Evolutionary conservation across 1,140 invertebrate genomes (phyloP), one percentile per base, ranked within the genome.

Genomic region (Acyrthosiphon pisum): DNA sequence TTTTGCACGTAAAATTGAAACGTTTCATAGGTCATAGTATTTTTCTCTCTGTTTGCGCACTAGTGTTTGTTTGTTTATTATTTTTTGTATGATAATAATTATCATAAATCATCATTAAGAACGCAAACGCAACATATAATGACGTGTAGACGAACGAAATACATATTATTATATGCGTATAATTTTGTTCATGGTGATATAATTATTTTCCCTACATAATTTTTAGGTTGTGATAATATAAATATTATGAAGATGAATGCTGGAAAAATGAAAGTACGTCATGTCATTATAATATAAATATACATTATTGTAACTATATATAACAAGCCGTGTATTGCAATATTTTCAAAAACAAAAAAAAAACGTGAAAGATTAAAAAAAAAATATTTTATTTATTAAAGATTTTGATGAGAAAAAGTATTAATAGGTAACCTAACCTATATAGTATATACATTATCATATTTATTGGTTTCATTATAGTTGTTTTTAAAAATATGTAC

Each of bases 31-130:
- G 41, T 90, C 90, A 23, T 44, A 37, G 37, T 41, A 11, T 68
- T 90, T 44, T 68, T 60, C 50, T n/a, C 88, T 56, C 50, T 35
- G 30, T 68, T 68, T 30, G 23, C 41, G 9, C 20, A n/a, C 48
- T n/a, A 35, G 87, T 37, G 22, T 89, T 89, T 9, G 48, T 35
- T 89, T 53, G 48, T 89, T 46, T n/a, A 14, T 53, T 48, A 46
- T 86, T 76, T 68, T 60, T 90, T 60, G 35, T 41, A 60, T 48
- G 11, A 86, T 44, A 68, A 86, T 60, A 68, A 90, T 90, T 90
- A 90, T 90, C 41, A 90, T 90, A 90, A 68, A 90, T 60, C 53
- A 90, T 90, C 89, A 60, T 90, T 90, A 90, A 60, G 11, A 60
- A 56, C 37, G 8, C 37, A 86, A 26, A 44, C 83, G 23, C 22